Conservation (phyloP, 2,888 invertebrate genomes). For the Eupithecia abbreviata region DNA sequence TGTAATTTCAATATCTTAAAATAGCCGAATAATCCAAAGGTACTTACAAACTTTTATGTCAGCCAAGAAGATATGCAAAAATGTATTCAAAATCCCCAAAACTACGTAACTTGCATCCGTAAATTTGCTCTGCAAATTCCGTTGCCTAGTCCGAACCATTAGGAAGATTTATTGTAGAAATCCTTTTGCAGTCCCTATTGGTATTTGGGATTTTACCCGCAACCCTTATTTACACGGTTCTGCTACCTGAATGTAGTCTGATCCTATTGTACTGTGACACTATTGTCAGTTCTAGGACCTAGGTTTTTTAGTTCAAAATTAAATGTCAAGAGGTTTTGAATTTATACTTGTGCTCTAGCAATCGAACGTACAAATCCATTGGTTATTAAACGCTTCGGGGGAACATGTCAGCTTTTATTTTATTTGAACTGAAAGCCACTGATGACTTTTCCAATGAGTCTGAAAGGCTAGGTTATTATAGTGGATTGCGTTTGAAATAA, state of each 20-base stretch:
- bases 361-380: not conserved
- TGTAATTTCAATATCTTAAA: not conserved
- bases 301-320: not conserved
- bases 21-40: not conserved
- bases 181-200: conserved; percentile 25
- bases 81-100: not conserved
- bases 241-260: conserved; percentile 8
- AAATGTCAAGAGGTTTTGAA: not conserved
- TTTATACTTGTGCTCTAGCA: not conserved
- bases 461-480: not conserved
- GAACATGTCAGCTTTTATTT: not conserved
- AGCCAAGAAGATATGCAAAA: not conserved
- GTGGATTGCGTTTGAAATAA: not conserved
- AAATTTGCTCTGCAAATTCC: conserved; percentile 19
- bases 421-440: not conserved
- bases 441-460: not conserved
- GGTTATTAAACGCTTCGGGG: not conserved
- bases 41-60: not conserved
- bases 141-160: conserved; percentile 6
- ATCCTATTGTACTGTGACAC: conserved; percentile 1
- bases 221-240: conserved; percentile 23
- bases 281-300: not conserved
- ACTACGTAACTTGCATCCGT: not conserved
- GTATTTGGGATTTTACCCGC: conserved; percentile 25
- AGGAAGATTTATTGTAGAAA: conserved; percentile 27